phyloP scores from a whole-genome alignment of 2,888 invertebrate genomes.

The Drosophila engyochracea region DNA sequence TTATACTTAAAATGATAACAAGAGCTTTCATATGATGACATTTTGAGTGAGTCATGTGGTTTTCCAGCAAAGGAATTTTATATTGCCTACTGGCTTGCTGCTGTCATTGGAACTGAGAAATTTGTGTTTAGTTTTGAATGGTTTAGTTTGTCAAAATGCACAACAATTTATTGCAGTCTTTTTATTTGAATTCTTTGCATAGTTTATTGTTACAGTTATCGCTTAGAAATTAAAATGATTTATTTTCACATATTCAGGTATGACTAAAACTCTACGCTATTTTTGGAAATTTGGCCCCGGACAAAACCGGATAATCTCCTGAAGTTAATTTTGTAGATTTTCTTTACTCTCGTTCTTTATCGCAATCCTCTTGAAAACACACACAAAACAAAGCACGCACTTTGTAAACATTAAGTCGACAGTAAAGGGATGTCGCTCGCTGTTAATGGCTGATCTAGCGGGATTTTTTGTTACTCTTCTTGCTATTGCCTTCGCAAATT shows the following conservation, averaged over 20 bases:
- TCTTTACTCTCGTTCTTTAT: slow-evolving; percentile 13
- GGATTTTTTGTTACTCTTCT: slow-evolving; percentile 11
- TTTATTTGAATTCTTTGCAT: background rate
- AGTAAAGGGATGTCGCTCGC: slow-evolving; percentile 56
- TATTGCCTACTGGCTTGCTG: slow-evolving; percentile 15
- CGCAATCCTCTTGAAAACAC: slow-evolving; percentile 38
- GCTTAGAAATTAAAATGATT: background rate
- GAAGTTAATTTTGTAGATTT: slow-evolving; percentile 10
- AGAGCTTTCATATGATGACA: slow-evolving; percentile 57
- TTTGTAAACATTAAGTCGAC: slow-evolving; percentile 69
- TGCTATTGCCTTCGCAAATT: slow-evolving; percentile 35
- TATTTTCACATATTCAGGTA: background rate
- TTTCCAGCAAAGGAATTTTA: slow-evolving; percentile 41
- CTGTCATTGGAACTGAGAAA: slow-evolving; percentile 22
- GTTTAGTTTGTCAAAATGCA: background rate
- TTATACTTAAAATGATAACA: slow-evolving; percentile 2
- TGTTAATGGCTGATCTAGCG: slow-evolving; percentile 37
- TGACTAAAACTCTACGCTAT: no score
- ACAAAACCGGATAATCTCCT: background rate
- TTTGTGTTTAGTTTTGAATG: slow-evolving; percentile 37
- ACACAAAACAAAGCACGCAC: slow-evolving; percentile 63
- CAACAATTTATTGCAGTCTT: background rate
- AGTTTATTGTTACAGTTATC: background rate
- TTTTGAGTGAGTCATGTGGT: slow-evolving; percentile 69
- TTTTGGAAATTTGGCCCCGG: background rate